These are phyloP conservation scores for Trachops cirrhosus DNA, from an alignment of 2,797 vertebrate species.

Conservation along the genomic window DNA sequence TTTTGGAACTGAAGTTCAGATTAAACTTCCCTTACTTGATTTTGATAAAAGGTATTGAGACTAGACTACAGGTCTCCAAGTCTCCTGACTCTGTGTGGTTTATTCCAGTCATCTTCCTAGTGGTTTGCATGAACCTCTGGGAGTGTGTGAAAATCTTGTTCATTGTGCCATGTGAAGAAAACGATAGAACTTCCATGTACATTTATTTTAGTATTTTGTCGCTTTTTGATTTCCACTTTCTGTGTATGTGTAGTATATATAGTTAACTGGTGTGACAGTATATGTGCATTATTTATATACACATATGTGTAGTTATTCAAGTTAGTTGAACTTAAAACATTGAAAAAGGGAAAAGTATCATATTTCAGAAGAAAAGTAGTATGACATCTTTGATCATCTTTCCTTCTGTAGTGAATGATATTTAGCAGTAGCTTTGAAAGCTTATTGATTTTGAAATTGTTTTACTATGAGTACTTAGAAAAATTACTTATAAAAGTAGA, in stretches of 20 bases:
- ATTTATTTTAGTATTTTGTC: background rate
- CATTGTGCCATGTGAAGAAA: background rate
- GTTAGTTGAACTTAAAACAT: background rate
- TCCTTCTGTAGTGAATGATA: background rate
- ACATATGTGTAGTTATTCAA: background rate
- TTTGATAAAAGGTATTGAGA: background rate
- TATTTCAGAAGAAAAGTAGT: constrained; percentile 31
- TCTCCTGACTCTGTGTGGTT: background rate
- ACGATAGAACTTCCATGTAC: background rate
- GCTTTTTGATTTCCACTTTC: background rate
- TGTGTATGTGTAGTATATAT: background rate
- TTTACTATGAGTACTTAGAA: constrained; percentile 14
- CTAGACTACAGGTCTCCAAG: background rate
- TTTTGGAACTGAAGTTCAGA: background rate
- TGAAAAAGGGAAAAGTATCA: background rate
- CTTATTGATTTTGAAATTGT: constrained; percentile 13
- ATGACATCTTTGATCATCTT: background rate
- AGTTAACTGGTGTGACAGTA: background rate
- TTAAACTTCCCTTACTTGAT: background rate
- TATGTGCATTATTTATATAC: background rate
- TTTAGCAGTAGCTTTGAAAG: background rate
- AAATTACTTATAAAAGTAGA: background rate
- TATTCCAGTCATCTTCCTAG: background rate
- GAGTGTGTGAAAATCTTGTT: background rate
- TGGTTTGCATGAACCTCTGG: background rate